These are phyloP conservation scores for Heliconius hewitsoni DNA, from an alignment of 1,140 invertebrate species.

Conservation along the genomic window DNA sequence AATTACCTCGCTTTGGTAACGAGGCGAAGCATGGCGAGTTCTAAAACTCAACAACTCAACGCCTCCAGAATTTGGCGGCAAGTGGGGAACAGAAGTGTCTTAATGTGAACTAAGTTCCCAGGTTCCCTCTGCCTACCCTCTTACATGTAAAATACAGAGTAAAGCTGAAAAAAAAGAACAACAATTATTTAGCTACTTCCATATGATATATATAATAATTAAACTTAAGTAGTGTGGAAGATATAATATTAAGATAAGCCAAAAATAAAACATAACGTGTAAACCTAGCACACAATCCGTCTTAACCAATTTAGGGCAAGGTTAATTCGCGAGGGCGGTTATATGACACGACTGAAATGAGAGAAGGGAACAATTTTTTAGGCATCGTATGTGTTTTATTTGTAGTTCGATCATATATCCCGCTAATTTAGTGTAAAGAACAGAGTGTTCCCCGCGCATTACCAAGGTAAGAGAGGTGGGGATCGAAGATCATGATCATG, in stretches of 20 bases:
- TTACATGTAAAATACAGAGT: not conserved
- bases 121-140: too few relatives aligned
- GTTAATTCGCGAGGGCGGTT: not conserved
- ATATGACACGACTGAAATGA: not conserved
- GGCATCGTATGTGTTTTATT: not conserved
- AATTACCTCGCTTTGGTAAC: too few relatives aligned
- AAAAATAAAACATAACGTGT: not conserved
- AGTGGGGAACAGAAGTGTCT: too few relatives aligned
- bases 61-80: too few relatives aligned
- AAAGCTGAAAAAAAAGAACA: not conserved
- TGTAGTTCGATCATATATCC: not conserved
- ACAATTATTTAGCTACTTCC: not conserved
- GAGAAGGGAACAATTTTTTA: not conserved
- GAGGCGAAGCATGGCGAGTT: too few relatives aligned
- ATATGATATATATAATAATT: too few relatives aligned
- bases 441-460: not conserved
- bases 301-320: constrained; percentile 7
- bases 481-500: too few relatives aligned
- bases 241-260: not conserved
- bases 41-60: too few relatives aligned
- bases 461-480: too few relatives aligned
- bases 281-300: not conserved
- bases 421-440: not conserved
- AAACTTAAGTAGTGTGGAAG: not conserved
- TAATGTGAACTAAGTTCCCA: too few relatives aligned